Percentiles rank a stretch among this genome's conserved stretches.
These are phyloP conservation scores for Patella depressa DNA, from an alignment of 2,888 invertebrate species.

Conservation along the genomic window DNA sequence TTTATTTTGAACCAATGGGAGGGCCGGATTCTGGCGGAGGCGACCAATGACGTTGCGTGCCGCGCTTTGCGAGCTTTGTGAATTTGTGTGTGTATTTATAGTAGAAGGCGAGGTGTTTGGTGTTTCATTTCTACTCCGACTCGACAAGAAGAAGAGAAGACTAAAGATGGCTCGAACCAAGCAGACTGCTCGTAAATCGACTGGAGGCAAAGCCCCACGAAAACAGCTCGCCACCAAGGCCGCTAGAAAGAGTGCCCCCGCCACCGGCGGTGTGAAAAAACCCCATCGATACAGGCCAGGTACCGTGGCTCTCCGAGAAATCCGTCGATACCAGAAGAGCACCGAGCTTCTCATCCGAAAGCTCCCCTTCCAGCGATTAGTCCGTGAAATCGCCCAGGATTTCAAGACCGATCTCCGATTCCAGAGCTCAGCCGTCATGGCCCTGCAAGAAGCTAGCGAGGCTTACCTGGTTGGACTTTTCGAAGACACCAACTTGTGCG, in stretches of 20 bases:
- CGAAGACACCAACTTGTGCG: no score
- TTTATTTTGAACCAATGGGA: no score
- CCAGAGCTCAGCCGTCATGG: constrained; percentile 94
- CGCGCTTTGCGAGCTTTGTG: no score
- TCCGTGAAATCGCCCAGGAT: constrained; percentile 65
- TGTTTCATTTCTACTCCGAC: no score
- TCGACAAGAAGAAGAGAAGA: no score
- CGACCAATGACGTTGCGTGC: no score
- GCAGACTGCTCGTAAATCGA: not conserved
- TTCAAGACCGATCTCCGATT: constrained; percentile 78
- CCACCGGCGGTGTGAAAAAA: no score
- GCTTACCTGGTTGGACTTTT: no score
- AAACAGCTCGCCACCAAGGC: constrained; percentile 21
- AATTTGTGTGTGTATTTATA: no score
- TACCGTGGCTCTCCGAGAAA: constrained; percentile 64
- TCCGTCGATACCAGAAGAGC: constrained; percentile 62
- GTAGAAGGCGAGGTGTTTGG: no score
- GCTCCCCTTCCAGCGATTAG: constrained; percentile 63
- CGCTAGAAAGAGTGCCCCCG: constrained; percentile 10
- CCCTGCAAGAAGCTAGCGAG: constrained; percentile 78
- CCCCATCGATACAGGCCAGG: constrained; percentile 24
- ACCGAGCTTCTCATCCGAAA: constrained; percentile 64
- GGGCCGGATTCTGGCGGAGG: no score
- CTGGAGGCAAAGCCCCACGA: constrained; percentile 3
- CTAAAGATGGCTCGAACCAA: no score